Evolutionary conservation across 1,140 invertebrate genomes (phyloP).

Genomic region (Theocolax elegans): DNA sequence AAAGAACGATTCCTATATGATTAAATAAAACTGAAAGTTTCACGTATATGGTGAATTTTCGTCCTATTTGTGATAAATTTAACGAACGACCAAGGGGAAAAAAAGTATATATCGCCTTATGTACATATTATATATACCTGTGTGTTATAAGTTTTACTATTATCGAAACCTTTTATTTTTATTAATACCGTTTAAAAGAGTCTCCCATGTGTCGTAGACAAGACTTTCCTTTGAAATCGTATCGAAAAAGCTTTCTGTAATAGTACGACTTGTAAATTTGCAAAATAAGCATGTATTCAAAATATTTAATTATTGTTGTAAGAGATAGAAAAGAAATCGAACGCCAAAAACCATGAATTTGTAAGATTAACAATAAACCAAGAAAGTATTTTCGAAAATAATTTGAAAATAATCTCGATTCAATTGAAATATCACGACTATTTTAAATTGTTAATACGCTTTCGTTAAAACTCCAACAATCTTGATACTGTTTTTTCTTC

Average conservation of each 20-base stretch:
- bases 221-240: constrained; percentile 12
- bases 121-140: constrained; percentile 2
- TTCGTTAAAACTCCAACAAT: too few relatives aligned
- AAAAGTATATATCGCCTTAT: not conserved
- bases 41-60: constrained; percentile 23
- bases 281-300: too few relatives aligned
- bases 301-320: too few relatives aligned
- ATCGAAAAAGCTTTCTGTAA: constrained; percentile 4
- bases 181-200: constrained; percentile 4
- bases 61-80: constrained; percentile 41
- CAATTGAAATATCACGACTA: too few relatives aligned
- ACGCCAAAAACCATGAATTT: too few relatives aligned
- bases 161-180: constrained; percentile 16
- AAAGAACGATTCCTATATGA: constrained; percentile 7
- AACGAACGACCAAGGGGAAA: constrained; percentile 21
- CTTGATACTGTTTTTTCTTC: too few relatives aligned
- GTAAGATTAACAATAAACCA: too few relatives aligned
- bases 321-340: too few relatives aligned
- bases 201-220: not conserved
- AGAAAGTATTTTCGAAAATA: too few relatives aligned
- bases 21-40: constrained; percentile 13
- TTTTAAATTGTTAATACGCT: too few relatives aligned
- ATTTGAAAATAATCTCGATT: too few relatives aligned
- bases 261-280: too few relatives aligned
- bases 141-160: constrained; percentile 31